A percentile compares a stretch with the other conserved stretches of the same genome.
These are phyloP conservation scores for Synergus laeviventris DNA, from an alignment of 2,888 invertebrate species.

Conservation along the genomic window DNA sequence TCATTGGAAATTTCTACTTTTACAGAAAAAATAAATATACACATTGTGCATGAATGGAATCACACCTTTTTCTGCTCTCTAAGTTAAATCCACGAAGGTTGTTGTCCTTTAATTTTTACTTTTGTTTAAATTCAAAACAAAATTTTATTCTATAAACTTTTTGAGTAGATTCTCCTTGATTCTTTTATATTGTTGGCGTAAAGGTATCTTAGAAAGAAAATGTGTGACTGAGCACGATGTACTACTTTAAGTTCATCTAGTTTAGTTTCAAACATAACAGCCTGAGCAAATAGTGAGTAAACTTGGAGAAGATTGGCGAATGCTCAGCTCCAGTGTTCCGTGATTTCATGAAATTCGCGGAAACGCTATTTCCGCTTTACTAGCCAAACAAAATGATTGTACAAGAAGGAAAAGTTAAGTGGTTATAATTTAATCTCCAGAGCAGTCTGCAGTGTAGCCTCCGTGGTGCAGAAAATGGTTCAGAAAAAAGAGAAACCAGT, in stretches of 20 bases:
- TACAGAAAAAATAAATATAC: not conserved
- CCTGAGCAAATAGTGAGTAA: not conserved
- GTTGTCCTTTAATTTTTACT: no score
- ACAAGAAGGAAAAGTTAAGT: conserved; percentile 38
- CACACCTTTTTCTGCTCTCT: not conserved
- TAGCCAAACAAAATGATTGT: conserved; percentile 38
- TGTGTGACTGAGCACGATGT: conserved; percentile 3
- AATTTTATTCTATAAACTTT: not conserved
- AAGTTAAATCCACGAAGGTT: no score
- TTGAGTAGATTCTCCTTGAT: not conserved
- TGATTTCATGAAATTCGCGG: conserved; percentile 40
- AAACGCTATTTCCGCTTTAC: conserved; percentile 37
- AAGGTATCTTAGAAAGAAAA: not conserved
- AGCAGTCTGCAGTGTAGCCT: conserved; percentile 1
- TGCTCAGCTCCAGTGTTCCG: conserved; percentile 9
- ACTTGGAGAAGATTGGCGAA: conserved; percentile 27
- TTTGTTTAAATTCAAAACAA: no score
- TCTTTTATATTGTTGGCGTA: not conserved
- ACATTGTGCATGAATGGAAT: not conserved
- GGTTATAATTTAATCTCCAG: conserved; percentile 40
- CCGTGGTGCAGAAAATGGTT: not conserved
- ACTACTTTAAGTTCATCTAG: not conserved
- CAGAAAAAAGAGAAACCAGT: conserved; percentile 25
- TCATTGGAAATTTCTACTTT: conserved; percentile 16
- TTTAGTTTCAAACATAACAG: conserved; percentile 20